Evolutionary conservation across 2,797 vertebrate species (phyloP).

Genomic region (Cynodonichthys magdalenae): DNA sequence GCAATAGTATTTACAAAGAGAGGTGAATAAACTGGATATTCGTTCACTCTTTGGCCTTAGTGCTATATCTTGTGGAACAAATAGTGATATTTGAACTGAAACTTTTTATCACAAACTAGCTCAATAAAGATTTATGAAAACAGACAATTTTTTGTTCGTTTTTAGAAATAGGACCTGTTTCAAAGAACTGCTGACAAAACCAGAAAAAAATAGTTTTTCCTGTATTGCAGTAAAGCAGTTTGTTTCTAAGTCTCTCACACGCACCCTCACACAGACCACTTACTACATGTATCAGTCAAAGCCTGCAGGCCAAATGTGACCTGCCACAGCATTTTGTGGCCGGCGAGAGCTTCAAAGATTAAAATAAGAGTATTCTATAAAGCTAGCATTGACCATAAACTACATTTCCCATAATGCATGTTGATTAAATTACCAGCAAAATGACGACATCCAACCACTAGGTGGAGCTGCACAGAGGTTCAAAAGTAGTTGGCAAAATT

Average conservation of each 20-base stretch:
- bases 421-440: too few species aligned
- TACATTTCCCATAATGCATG: too few species aligned
- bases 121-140: slow-evolving; percentile 13
- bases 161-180: slow-evolving; percentile 16
- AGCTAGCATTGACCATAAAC: too few species aligned
- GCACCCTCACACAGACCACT: slow-evolving; percentile 34
- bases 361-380: too few species aligned
- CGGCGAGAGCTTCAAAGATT: too few species aligned
- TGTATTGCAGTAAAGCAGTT: slow-evolving; percentile 1
- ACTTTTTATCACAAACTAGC: slow-evolving; percentile 1
- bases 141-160: background rate
- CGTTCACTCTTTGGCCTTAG: background rate
- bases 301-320: too few species aligned
- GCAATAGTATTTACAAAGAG: too few species aligned
- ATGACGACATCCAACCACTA: too few species aligned
- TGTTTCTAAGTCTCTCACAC: slow-evolving; percentile 20
- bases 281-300: background rate
- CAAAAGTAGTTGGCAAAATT: too few species aligned
- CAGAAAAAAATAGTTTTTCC: background rate
- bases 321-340: too few species aligned
- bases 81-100: slow-evolving; percentile 17
- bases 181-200: slow-evolving; percentile 27
- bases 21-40: too few species aligned
- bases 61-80: background rate
- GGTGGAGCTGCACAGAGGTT: too few species aligned